Conservation (phyloP, 1,140 invertebrate species). For the Nephila pilipes region DNA sequence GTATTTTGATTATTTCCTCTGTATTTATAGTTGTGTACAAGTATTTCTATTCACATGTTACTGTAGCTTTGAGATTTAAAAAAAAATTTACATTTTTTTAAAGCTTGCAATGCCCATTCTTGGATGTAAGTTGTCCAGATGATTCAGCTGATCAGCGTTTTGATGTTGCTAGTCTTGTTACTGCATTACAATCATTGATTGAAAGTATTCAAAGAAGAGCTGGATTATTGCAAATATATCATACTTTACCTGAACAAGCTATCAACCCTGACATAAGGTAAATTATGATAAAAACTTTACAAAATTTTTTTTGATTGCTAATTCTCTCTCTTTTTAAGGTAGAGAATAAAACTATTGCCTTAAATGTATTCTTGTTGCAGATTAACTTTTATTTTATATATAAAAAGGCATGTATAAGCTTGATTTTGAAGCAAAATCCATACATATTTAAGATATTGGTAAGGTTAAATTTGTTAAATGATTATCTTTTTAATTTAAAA, state of each 20-base stretch:
- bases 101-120: slow-evolving; percentile 92
- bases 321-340: no score
- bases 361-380: background rate
- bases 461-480: no score
- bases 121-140: slow-evolving; percentile 88
- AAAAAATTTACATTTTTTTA: slow-evolving; percentile 77
- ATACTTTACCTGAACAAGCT: slow-evolving; percentile 88
- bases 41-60: background rate
- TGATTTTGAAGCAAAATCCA: no score
- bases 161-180: slow-evolving; percentile 70
- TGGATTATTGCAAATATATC: slow-evolving; percentile 87
- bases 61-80: no score
- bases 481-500: no score
- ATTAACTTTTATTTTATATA: no score
- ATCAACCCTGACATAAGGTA: slow-evolving; percentile 91
- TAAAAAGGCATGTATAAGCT: background rate
- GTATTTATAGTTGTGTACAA: background rate
- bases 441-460: no score
- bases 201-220: slow-evolving; percentile 84
- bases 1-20: background rate
- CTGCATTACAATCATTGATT: slow-evolving; percentile 71
- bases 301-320: no score
- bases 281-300: background rate
- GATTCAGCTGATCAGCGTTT: slow-evolving; percentile 78
- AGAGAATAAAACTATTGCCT: no score